Evolutionary conservation across 30 jellyfish, hydroid and myxozoan species (phyloP), one percentile per base, ranked within the genome.

Genomic region (Nemopilema nomurai): DNA sequence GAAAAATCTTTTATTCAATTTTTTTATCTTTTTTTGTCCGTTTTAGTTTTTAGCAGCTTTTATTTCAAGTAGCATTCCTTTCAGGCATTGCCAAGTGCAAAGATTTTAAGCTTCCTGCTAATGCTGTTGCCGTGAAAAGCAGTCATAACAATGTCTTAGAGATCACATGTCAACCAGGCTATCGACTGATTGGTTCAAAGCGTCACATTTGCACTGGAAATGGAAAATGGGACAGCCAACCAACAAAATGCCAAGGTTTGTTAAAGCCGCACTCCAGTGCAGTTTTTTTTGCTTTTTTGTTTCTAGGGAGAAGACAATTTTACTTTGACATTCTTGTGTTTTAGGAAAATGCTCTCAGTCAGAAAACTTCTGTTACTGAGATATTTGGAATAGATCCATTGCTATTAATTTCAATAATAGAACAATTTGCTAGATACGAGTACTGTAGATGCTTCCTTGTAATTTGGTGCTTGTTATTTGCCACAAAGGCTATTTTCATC

Each of bases 161-260:
- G 30, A 63, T 87, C 52, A 26, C 73, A 16, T 87, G 96, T 50
- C 23, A 77, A 20, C 74, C 69, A 8, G 96, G 96, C 22, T 77
- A 87, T 80, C 80, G 77, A 3, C 74, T 87, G 69, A 49, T 62
- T 62, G 96, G 96, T 7, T 74, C 86, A 51, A 57, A 76, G 69
- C 77, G 90, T 90, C 90, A 82, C 20, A 28, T 74, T 8, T 87
- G 96, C 64, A 85, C 79, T 41, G 16, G 62, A 49, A 78, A 57
- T 69, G 96, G 96, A 0, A 78, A 78, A 53, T 87, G 96, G 96
- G 18, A 67, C 28, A 82, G 88, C 0, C 53, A 51, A 18, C 89
- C 87, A 18, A 80, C 96, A 1, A 87, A 51, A 77, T 87, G 96
- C 64, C 57, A 71, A 76, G 96, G 96, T 71, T 50, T 3, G 83